Conservation (phyloP, 2,888 invertebrate species). For the Ophonus ardosiacus region DNA sequence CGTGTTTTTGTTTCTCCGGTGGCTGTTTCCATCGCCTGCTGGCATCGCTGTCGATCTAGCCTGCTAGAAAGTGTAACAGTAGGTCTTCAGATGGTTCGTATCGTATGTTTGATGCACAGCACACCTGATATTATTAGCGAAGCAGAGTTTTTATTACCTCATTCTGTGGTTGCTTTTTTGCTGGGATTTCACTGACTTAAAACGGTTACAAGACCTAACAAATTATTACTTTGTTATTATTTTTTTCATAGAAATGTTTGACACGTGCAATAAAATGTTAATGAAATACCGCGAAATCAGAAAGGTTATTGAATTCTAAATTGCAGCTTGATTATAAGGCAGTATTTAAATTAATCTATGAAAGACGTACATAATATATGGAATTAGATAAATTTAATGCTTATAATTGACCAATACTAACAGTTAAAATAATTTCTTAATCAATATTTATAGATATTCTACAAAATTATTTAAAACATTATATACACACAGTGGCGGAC, state of each 20-base stretch:
- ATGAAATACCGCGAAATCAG: slow-evolving; percentile 1
- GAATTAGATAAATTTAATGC: background rate
- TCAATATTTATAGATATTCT: background rate
- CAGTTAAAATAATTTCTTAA: background rate
- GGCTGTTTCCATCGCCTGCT: slow-evolving; percentile 9
- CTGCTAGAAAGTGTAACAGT: slow-evolving; percentile 58
- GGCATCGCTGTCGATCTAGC: too few relatives aligned
- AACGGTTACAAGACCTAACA: slow-evolving; percentile 3
- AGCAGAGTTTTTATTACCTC: slow-evolving; percentile 37
- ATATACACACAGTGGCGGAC: too few relatives aligned
- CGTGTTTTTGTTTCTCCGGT: background rate
- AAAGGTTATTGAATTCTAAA: slow-evolving; percentile 5
- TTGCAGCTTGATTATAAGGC: background rate
- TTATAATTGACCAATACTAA: background rate
- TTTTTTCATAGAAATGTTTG: slow-evolving; percentile 22
- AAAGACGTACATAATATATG: background rate
- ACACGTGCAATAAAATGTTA: slow-evolving; percentile 34
- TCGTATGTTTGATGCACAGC: slow-evolving; percentile 18
- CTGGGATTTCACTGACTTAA: slow-evolving; percentile 30
- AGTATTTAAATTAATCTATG: background rate
- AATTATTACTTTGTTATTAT: slow-evolving; percentile 38
- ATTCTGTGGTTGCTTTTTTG: slow-evolving; percentile 57
- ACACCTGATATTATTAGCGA: slow-evolving; percentile 36
- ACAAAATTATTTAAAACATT: background rate
- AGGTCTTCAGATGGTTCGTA: slow-evolving; percentile 39